Evolutionary conservation across 2,797 vertebrate species (phyloP).

Genomic region (Cuculus canorus): DNA sequence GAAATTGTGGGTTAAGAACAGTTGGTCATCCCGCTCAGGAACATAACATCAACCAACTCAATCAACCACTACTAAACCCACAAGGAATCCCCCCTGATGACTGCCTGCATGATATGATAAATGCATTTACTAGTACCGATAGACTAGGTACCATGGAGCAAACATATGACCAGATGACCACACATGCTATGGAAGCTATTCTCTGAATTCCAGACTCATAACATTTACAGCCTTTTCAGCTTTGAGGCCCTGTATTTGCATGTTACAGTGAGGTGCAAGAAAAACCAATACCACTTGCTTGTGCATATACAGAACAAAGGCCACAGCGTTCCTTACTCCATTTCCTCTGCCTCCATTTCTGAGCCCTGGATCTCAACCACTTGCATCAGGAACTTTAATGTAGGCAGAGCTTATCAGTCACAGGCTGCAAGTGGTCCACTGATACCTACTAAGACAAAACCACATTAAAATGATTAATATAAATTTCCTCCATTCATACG

Average conservation of each 20-base stretch:
- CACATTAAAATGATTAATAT: not conserved
- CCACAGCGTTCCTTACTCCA: not conserved
- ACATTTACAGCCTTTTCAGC: not conserved
- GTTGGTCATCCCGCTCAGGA: not conserved
- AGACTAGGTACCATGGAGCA: not conserved
- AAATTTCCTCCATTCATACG: not conserved
- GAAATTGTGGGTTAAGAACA: not conserved
- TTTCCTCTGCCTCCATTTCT: not conserved
- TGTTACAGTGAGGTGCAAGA: not conserved
- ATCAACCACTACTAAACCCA: not conserved
- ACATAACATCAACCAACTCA: not conserved
- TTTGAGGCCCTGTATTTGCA: not conserved
- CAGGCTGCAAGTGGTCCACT: not conserved
- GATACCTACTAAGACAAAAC: not conserved
- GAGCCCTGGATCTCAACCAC: not conserved
- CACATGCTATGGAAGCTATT: rapidly evolving
- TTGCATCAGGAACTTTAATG: not conserved
- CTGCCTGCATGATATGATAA: not conserved
- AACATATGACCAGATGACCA: too few relatives aligned
- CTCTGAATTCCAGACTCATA: not conserved
- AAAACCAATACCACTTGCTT: not conserved
- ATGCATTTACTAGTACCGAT: not conserved
- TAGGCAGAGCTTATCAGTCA: not conserved
- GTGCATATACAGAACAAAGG: not conserved
- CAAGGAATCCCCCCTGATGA: not conserved